These are phyloP conservation scores for Meiosimyza platycephala DNA, from an alignment of 2,888 invertebrate genomes.

Conservation along the genomic window DNA sequence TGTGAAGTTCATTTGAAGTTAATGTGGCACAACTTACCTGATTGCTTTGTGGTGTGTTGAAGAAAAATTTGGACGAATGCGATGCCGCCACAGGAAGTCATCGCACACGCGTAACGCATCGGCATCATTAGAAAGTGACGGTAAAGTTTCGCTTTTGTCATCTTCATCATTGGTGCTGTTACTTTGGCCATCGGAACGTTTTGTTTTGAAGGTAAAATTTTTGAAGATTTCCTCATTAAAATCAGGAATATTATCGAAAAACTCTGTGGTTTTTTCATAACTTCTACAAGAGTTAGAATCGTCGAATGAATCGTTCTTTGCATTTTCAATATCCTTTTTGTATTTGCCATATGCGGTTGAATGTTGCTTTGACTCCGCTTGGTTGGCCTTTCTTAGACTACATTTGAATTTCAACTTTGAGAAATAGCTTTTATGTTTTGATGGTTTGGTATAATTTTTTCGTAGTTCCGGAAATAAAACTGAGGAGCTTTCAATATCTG, in stretches of 20 bases:
- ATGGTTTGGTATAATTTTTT: constrained; percentile 35
- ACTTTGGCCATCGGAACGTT: constrained; percentile 33
- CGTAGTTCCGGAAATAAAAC: neutral
- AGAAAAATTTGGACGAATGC: constrained; percentile 82
- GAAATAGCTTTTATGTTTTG: constrained; percentile 25
- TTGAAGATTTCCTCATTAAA: constrained; percentile 55
- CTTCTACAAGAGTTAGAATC: constrained; percentile 45
- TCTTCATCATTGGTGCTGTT: constrained; percentile 1
- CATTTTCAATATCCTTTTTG: too few species aligned
- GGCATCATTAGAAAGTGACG: constrained; percentile 47
- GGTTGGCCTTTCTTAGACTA: constrained; percentile 12
- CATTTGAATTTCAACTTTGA: constrained; percentile 22
- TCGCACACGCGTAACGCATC: constrained; percentile 70
- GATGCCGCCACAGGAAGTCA: constrained; percentile 74
- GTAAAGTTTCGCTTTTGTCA: neutral
- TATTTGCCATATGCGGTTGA: constrained; percentile 41
- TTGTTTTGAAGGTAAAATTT: constrained; percentile 42
- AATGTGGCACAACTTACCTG: constrained; percentile 58
- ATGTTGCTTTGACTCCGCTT: neutral
- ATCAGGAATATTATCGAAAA: constrained; percentile 63
- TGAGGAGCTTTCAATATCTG: constrained; percentile 28
- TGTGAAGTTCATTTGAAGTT: too few species aligned
- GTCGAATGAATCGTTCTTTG: neutral
- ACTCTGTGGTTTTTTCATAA: constrained; percentile 56
- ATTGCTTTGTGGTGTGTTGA: constrained; percentile 73